Percentiles rank a stretch among this genome's conserved stretches.
These are phyloP conservation scores for Kryptolebias marmoratus DNA, from an alignment of 2,113 vertebrate species.

Conservation along the genomic window DNA sequence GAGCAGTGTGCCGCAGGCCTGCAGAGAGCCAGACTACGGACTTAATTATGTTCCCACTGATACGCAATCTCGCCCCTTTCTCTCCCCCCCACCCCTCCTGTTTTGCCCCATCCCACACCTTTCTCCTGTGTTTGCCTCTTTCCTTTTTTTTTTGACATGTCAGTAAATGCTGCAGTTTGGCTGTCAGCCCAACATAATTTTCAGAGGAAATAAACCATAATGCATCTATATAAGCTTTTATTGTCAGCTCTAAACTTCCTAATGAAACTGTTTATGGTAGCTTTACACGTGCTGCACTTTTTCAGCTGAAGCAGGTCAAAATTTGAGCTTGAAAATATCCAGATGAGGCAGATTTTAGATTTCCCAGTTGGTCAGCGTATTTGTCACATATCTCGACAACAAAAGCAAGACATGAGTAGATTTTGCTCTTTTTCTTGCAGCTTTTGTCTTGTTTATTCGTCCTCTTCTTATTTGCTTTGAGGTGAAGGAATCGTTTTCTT, in stretches of 20 bases:
- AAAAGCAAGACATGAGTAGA: no score
- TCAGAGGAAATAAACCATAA: background rate
- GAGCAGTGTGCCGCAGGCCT: constrained; percentile 73
- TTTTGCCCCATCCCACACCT: constrained; percentile 24
- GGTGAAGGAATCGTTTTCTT: no score
- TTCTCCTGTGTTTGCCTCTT: constrained; percentile 9
- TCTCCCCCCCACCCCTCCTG: constrained; percentile 11
- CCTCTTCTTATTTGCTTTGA: no score
- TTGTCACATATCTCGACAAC: no score
- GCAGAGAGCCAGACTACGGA: constrained; percentile 69
- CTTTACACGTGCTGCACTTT: background rate
- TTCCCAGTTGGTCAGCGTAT: no score
- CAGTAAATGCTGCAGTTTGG: constrained; percentile 31
- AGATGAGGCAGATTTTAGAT: no score
- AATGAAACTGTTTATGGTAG: background rate
- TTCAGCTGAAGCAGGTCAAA: no score
- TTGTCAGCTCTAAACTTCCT: background rate
- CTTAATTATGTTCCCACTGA: constrained; percentile 74
- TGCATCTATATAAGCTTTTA: background rate
- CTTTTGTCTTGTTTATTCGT: no score
- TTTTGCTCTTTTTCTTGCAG: no score
- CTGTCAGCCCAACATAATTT: background rate
- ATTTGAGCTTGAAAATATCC: no score
- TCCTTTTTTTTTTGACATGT: constrained; percentile 4
- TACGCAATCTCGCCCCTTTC: constrained; percentile 40